Conservation (phyloP, 2,888 invertebrate genomes). For the Melanostoma mellinum region DNA sequence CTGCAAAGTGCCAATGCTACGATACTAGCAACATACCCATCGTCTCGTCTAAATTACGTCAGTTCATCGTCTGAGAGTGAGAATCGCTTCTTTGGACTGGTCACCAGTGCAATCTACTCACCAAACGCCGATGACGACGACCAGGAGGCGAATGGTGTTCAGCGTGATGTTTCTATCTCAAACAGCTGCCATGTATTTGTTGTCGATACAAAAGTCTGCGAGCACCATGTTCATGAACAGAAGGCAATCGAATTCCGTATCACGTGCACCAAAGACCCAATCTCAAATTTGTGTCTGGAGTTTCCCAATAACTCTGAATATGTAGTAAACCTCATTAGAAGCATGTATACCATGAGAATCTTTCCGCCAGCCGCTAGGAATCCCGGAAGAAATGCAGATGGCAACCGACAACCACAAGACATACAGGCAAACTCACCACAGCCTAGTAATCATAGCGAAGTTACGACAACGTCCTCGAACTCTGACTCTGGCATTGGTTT, state of each 20-base stretch:
- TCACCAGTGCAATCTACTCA: conserved; percentile 89
- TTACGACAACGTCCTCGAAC: conserved; percentile 93
- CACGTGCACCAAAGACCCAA: conserved; percentile 90
- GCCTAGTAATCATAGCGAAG: conserved; percentile 91
- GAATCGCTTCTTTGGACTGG: conserved; percentile 94
- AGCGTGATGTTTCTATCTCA: conserved; percentile 85
- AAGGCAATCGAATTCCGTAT: conserved; percentile 93
- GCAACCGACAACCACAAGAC: conserved; percentile 57
- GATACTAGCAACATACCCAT: conserved; percentile 92
- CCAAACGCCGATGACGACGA: conserved; percentile 80
- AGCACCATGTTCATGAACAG: conserved; percentile 90
- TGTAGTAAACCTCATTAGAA: conserved; percentile 87
- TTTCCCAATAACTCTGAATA: conserved; percentile 94
- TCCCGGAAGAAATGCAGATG: conserved; percentile 73
- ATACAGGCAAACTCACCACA: conserved; percentile 89
- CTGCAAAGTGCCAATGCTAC: conserved; percentile 90
- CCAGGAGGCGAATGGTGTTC: conserved; percentile 74
- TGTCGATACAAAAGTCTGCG: conserved; percentile 92
- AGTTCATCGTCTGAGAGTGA: conserved; percentile 96
- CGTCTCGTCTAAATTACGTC: conserved; percentile 92
- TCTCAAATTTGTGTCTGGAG: conserved; percentile 91
- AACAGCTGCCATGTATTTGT: conserved; percentile 98
- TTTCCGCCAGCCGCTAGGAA: conserved; percentile 79
- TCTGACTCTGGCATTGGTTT: conserved; percentile 98
- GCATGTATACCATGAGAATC: conserved; percentile 87